These are phyloP conservation scores for Vulpes ferrilata DNA, from an alignment of 2,113 vertebrate species.

Conservation along the genomic window DNA sequence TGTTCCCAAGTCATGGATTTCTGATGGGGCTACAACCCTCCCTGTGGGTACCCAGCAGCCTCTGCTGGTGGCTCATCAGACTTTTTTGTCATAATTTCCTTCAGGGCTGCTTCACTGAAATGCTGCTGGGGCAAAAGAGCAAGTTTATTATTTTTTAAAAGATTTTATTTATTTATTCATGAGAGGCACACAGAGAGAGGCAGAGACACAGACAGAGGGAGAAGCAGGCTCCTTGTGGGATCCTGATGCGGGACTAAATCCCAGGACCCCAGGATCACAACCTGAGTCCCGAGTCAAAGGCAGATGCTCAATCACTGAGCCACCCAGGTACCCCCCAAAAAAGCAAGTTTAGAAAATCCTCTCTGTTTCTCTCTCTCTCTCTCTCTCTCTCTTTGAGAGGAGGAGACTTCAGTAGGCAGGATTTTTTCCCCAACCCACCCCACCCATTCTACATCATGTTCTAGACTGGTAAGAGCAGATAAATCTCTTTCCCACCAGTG, in stretches of 20 bases:
- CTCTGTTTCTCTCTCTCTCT: neutral
- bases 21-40: neutral
- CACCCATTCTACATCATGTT: neutral
- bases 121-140: neutral
- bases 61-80: neutral
- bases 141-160: too few species aligned
- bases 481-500: neutral
- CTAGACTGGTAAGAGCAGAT: neutral
- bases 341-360: neutral
- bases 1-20: neutral
- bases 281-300: too few species aligned
- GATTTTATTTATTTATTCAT: too few species aligned
- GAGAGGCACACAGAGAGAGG: too few species aligned
- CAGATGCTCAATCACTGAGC: too few species aligned
- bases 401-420: neutral
- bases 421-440: neutral
- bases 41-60: neutral
- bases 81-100: neutral
- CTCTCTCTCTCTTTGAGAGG: neutral
- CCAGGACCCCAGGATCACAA: too few species aligned
- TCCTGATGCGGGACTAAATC: too few species aligned
- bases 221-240: too few species aligned
- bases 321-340: neutral
- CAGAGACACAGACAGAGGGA: too few species aligned
- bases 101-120: neutral